Conservation (phyloP, 92 coral and sea anemone species). For the Diadumene lineata region DNA sequence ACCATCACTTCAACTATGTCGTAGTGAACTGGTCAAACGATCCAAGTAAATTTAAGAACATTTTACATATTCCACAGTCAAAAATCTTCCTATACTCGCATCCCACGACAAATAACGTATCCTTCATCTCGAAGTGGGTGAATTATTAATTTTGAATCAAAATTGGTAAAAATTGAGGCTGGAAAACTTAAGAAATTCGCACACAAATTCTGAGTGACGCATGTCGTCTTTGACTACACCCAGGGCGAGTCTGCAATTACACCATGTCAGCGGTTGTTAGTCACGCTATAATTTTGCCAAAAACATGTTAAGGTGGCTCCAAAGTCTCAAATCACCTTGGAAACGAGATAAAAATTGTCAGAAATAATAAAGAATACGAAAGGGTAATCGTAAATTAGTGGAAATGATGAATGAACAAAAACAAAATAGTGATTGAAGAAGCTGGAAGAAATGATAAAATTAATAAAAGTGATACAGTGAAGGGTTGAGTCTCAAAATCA, state of each 20-base stretch:
- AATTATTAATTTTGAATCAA: constrained; percentile 15
- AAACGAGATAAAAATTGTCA: neutral
- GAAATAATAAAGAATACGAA: too few relatives aligned
- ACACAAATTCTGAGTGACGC: neutral
- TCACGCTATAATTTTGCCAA: neutral
- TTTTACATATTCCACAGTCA: neutral
- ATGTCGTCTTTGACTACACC: constrained; percentile 3
- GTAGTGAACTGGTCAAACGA: neutral
- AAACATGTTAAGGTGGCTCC: neutral
- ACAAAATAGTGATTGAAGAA: too few relatives aligned
- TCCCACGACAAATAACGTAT: neutral
- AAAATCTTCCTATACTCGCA: neutral
- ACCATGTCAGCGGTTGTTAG: constrained; percentile 1
- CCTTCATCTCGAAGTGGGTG: constrained; percentile 6
- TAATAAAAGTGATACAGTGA: too few relatives aligned
- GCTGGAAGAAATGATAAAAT: too few relatives aligned
- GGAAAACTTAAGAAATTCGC: neutral
- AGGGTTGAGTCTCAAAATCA: too few relatives aligned
- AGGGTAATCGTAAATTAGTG: too few relatives aligned
- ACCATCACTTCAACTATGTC: neutral
- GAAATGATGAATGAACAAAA: too few relatives aligned
- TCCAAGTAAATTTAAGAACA: neutral
- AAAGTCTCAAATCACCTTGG: neutral
- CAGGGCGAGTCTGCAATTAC: neutral
- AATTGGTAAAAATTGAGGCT: neutral